Conservation (phyloP, 1,140 invertebrate species). For the Drosophila cardini region DNA sequence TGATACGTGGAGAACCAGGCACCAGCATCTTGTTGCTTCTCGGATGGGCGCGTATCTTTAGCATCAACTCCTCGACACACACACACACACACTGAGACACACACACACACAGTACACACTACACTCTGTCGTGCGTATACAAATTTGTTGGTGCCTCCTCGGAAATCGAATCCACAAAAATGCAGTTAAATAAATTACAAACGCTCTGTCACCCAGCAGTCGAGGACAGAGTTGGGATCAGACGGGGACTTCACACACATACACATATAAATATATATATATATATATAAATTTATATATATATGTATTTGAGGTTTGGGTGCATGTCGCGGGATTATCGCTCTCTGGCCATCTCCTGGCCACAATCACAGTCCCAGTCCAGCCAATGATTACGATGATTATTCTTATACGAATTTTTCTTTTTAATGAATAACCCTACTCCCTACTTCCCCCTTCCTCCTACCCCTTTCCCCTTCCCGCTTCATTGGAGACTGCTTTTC, state of each 20-base stretch:
- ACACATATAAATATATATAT: no score
- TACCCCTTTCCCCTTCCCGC: constrained; percentile 18
- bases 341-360: constrained; percentile 59
- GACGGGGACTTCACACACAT: not conserved
- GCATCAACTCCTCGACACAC: constrained; percentile 50
- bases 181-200: constrained; percentile 83
- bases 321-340: constrained; percentile 77
- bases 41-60: constrained; percentile 61
- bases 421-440: constrained; percentile 70
- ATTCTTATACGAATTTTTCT: constrained; percentile 57
- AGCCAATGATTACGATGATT: constrained; percentile 53
- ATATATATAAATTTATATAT: no score
- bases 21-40: constrained; percentile 50
- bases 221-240: constrained; percentile 38
- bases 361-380: constrained; percentile 13
- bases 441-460: not conserved
- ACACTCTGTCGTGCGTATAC: constrained; percentile 71
- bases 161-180: constrained; percentile 82
- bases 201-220: constrained; percentile 79
- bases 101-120: not conserved
- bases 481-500: constrained; percentile 7
- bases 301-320: constrained; percentile 34
- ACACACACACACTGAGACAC: constrained; percentile 16
- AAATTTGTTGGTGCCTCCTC: constrained; percentile 66
- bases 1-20: constrained; percentile 32